phyloP scores from a whole-genome alignment of 2,113 vertebrate species.

The Cebus imitator region DNA sequence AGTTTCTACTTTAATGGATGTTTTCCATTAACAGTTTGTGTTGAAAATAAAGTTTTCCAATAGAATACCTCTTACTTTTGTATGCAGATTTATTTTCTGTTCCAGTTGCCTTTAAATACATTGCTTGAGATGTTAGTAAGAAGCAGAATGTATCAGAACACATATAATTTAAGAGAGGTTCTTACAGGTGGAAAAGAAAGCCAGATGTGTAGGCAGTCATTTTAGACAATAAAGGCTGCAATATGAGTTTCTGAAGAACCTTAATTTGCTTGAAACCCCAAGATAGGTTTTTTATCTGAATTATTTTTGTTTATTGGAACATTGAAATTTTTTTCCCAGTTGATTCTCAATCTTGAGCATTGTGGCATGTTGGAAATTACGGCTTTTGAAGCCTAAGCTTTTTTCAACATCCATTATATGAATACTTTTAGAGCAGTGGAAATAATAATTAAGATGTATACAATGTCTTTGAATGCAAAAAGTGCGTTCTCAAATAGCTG shows the following conservation, averaged over 20 bases:
- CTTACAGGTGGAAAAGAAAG: not conserved
- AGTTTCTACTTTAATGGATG: not conserved
- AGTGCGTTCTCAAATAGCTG: not conserved
- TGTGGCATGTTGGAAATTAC: not conserved
- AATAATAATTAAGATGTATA: not conserved
- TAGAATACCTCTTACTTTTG: not conserved
- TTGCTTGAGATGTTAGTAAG: constrained; percentile 6
- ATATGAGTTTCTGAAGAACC: not conserved
- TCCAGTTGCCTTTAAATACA: not conserved
- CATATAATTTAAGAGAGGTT: not conserved
- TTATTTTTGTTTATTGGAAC: not conserved
- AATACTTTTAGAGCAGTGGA: not conserved
- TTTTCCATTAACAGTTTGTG: not conserved
- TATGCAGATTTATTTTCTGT: constrained; percentile 35
- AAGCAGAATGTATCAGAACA: not conserved
- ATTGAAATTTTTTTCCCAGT: not conserved
- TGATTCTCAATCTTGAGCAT: not conserved
- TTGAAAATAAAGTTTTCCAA: not conserved
- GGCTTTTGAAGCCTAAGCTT: not conserved
- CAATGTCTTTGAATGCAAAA: not conserved
- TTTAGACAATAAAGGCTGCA: not conserved
- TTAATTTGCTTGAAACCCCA: not conserved
- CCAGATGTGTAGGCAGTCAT: not conserved
- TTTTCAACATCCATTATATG: not conserved
- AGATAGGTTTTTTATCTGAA: constrained; percentile 28